Base-by-base conservation (phyloP, 2,888 invertebrate species). In the Eristalis tenax region DNA sequence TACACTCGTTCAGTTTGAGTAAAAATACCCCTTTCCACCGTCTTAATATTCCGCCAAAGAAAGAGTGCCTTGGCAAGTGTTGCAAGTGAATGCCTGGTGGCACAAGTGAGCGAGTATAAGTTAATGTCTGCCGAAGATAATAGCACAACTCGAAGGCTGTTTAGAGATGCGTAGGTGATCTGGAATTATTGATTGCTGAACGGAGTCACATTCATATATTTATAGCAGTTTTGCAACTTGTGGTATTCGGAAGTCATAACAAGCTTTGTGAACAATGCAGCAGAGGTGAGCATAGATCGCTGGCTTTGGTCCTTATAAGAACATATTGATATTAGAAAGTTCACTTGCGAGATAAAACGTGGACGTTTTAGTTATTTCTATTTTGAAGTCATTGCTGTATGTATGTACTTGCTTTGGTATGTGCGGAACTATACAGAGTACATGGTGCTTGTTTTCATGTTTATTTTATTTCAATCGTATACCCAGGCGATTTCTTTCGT, bases 141-240 rank as follows among this genome's bases (percentile, higher is more conserved):
- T 69, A 69, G 63, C 23, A n/a, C 18, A 35, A 6, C 43, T 23
- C 65, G 69, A 73, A 82, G 78, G 78, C 74, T 73, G 68, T 28
- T 63, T 61, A 56, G 22, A 79, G 79, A 83, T 76, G 83, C 79
- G 87, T 83, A 80, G 83, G 87, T 73, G 76, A 83, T 83, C 83
- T 66, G 69, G 73, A 80, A 75, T 38, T 65, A 78, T 57, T 65
- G 43, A 61, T 18, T 66, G 65, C 40, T 23, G 22, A 23, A 11
- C 5, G 43, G n/a, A n/a, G 18, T 18, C 2, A 50, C 50, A 50
- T 43, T 43, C n/a, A n/a, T 18, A 50, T 18, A 50, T 18, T 50
- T 18, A 8, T 50, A 5, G 18, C 23, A 50, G 50, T 69, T 70
- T 70, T 69, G 65, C 50, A 79, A 83, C 40, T 32, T 63, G 40